Percentiles rank a stretch among this genome's conserved stretches.
Evolutionary conservation across 2,888 invertebrate genomes (phyloP).

Genomic region (Heliconius hortense): DNA sequence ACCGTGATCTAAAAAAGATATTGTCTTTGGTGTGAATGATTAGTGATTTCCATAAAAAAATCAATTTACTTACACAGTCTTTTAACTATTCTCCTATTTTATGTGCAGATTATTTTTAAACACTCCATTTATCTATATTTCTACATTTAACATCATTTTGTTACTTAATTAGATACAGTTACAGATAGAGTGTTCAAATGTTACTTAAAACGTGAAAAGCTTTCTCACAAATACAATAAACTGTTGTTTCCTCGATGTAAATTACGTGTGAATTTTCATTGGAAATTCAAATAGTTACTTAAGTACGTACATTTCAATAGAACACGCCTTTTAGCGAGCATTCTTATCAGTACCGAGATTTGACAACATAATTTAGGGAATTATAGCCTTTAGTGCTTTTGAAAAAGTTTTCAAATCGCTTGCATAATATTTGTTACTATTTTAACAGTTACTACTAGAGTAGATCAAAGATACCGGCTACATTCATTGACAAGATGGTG

Average conservation of each 20-base stretch:
- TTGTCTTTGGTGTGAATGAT: no score
- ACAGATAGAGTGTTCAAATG: constrained; percentile 13
- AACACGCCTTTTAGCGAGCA: constrained; percentile 19
- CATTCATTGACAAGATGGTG: constrained; percentile 71
- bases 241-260: constrained; percentile 24
- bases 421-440: constrained; percentile 14
- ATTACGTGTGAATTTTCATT: constrained; percentile 34
- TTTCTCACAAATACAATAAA: constrained; percentile 33
- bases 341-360: constrained; percentile 16
- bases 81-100: neutral
- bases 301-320: constrained; percentile 5
- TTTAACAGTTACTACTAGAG: constrained; percentile 30
- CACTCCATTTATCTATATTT: neutral
- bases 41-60: no score
- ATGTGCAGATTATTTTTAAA: neutral
- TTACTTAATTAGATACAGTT: constrained; percentile 22
- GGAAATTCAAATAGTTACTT: constrained; percentile 17
- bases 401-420: constrained; percentile 1
- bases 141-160: constrained; percentile 18
- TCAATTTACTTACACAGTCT: neutral
- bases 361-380: neutral
- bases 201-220: constrained; percentile 17
- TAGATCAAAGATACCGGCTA: constrained; percentile 56
- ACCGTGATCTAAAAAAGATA: no score
- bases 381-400: constrained; percentile 6